These are phyloP conservation scores for Alethe castanea DNA, from an alignment of 2,113 vertebrate genomes.

Conservation along the genomic window DNA sequence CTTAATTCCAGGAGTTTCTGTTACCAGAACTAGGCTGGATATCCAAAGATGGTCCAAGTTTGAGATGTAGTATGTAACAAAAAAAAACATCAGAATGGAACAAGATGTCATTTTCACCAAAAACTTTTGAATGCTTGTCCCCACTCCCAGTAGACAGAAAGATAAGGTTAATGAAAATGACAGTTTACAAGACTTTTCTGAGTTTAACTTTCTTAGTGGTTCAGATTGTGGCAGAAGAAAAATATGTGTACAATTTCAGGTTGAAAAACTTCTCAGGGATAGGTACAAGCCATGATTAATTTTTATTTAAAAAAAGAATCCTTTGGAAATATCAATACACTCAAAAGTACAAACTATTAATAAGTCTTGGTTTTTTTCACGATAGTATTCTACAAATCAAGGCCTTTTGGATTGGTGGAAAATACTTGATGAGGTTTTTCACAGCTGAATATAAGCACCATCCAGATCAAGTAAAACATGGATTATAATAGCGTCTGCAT, in stretches of 20 bases:
- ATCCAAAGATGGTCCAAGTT: neutral
- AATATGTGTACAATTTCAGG: neutral
- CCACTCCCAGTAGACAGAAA: neutral
- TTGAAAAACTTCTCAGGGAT: neutral
- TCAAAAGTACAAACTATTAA: neutral
- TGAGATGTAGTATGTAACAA: neutral
- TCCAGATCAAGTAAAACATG: neutral
- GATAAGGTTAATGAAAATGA: neutral
- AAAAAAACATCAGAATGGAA: conserved; percentile 3
- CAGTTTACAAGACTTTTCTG: neutral
- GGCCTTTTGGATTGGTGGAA: neutral
- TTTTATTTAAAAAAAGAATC: neutral
- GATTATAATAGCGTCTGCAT: neutral
- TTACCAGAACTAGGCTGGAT: neutral
- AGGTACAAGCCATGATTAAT: neutral
- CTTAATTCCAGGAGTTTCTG: neutral
- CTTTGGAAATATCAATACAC: neutral
- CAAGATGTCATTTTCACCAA: neutral
- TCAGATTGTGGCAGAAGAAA: neutral
- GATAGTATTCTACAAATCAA: neutral
- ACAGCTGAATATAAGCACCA: neutral
- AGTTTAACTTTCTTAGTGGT: neutral
- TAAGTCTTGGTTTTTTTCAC: neutral
- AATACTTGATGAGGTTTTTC: neutral
- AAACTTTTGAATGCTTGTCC: neutral